These are phyloP conservation scores for Amblyjoppa proteus DNA, from an alignment of 2,888 invertebrate genomes.

Conservation along the genomic window DNA sequence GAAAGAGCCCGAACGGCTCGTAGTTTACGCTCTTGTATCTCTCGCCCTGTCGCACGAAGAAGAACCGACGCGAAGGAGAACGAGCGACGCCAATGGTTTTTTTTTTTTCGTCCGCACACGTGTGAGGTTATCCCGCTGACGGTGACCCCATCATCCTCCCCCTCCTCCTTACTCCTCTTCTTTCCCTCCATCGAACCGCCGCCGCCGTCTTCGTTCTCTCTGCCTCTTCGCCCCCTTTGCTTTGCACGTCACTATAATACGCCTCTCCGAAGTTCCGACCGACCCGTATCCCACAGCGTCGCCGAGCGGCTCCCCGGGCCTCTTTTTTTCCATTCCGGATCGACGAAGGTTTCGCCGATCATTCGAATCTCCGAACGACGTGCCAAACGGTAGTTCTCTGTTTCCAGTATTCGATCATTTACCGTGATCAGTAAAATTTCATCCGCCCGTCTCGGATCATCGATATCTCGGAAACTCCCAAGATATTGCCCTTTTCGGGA, in stretches of 20 bases:
- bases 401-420: too few relatives aligned
- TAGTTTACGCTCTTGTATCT: slow-evolving; percentile 66
- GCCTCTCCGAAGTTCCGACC: slow-evolving; percentile 54
- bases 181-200: slow-evolving; percentile 46
- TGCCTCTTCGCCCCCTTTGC: slow-evolving; percentile 67
- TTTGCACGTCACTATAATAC: slow-evolving; percentile 62
- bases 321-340: slow-evolving; percentile 55
- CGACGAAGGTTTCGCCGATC: slow-evolving; percentile 46
- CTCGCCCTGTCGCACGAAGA: slow-evolving; percentile 59
- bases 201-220: slow-evolving; percentile 61
- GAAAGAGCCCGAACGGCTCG: slow-evolving; percentile 56
- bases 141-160: slow-evolving; percentile 79
- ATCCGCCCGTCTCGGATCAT: too few relatives aligned
- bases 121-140: slow-evolving; percentile 80
- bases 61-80: slow-evolving; percentile 58
- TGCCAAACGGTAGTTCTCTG: too few relatives aligned
- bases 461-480: not conserved
- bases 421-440: too few relatives aligned
- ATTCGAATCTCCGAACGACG: slow-evolving; percentile 44
- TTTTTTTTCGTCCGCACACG: slow-evolving; percentile 79
- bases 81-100: slow-evolving; percentile 67
- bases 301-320: slow-evolving; percentile 64
- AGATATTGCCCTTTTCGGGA: not conserved
- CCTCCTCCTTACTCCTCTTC: slow-evolving; percentile 58
- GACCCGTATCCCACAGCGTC: slow-evolving; percentile 63